These are phyloP conservation scores for Meloe dianella DNA, from an alignment of 2,888 invertebrate genomes.

Conservation along the genomic window DNA sequence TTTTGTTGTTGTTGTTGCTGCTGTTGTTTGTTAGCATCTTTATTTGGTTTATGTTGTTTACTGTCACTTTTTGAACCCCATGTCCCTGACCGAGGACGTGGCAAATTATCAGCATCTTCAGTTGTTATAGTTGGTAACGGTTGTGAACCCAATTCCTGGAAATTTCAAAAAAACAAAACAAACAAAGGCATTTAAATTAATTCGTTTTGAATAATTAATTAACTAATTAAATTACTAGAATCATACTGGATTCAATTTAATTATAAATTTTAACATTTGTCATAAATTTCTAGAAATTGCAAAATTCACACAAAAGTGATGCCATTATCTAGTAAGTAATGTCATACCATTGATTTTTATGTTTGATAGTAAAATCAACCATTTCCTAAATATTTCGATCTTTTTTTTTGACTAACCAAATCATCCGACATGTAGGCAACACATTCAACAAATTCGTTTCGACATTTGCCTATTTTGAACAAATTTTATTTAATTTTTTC, in stretches of 20 bases:
- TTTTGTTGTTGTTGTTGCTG: constrained; percentile 36
- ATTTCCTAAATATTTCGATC: background rate
- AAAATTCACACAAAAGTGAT: background rate
- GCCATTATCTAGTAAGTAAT: no score
- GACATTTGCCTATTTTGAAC: background rate
- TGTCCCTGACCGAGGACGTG: constrained; percentile 70
- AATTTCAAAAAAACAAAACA: constrained; percentile 31
- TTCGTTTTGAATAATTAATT: background rate
- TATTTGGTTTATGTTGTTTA: constrained; percentile 41
- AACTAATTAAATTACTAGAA: background rate
- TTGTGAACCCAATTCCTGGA: constrained; percentile 69
- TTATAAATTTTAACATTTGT: constrained; percentile 2
- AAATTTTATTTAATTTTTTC: background rate
- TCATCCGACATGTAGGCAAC: background rate
- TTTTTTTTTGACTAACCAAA: background rate
- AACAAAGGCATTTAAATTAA: constrained; percentile 19
- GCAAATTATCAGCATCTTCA: constrained; percentile 60
- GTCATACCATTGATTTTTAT: background rate
- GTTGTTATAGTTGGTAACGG: constrained; percentile 63
- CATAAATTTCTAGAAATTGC: background rate
- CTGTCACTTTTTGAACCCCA: constrained; percentile 61
- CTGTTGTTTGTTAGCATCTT: constrained; percentile 39
- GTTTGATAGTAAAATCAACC: background rate
- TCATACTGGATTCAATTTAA: constrained; percentile 9
- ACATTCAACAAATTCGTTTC: background rate